Evolutionary conservation across 2,888 invertebrate genomes (phyloP), one percentile per base, ranked within the genome.

Genomic region (Himalopsyche japonica): DNA sequence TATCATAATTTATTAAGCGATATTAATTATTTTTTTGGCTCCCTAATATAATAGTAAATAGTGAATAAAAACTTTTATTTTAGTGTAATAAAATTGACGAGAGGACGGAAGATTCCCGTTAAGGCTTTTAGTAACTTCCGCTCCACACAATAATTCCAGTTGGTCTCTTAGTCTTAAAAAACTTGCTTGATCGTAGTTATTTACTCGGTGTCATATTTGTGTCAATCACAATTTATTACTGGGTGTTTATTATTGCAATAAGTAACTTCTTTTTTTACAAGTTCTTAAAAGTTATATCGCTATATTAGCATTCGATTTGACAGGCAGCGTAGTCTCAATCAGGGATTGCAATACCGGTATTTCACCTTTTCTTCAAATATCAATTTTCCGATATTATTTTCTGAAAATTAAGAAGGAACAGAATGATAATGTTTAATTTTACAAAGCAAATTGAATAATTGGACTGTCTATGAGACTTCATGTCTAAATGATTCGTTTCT

Each of bases 71-170:
- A 20, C 15, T 18, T 76, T 76, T 27, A 76, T n/a, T 76, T 76
- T 76, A 3, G 34, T 27, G 32, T 76, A 32, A 76, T 76, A 32
- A n/a, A 57, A 43, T 70, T 34, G n/a, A 37, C 0, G 24, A 34
- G 12, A 79, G 47, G 79, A 57, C 82, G 82, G 82, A 85, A 85
- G 82, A 37, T 78, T 84, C 80, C 84, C 86, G 86, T 84, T 86
- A 86, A 84, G 80, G 84, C 86, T 86, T 86, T 86, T 86, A 86
- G 82, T 49, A 27, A 84, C 84, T 86, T 86, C 86, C 86, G 84
- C 76, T 82, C 37, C 20, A 20, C 20, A 20, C 57, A 57, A 57
- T 57, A 20, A 57, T 57, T 57, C 24, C 57, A 57, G 20, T 57
- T 57, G 57, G 57, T n/a, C 49, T 49, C 1, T 49, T 32, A 20